Conservation (phyloP, 2,113 vertebrate genomes). For the Prolemur simus region DNA sequence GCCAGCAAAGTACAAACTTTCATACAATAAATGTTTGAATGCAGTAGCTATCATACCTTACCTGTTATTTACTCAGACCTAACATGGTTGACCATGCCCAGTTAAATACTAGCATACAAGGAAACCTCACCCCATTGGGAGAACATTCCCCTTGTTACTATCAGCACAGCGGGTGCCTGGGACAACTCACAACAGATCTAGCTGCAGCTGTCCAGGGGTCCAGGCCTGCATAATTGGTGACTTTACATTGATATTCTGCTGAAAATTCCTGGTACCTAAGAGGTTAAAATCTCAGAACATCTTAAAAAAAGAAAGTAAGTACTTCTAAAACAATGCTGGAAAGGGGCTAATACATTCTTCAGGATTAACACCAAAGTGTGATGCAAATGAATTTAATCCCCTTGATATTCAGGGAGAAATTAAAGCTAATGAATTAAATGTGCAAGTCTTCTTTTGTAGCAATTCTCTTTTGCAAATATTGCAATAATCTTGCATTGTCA, state of each 20-base stretch:
- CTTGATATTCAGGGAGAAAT: conserved; percentile 42
- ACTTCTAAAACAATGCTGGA: conserved; percentile 22
- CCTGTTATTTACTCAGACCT: background rate
- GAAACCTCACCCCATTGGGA: conserved; percentile 22
- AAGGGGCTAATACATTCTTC: conserved; percentile 4
- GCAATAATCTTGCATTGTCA: background rate
- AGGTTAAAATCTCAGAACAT: conserved; percentile 53
- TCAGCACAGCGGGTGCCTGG: conserved; percentile 59
- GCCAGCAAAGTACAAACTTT: background rate
- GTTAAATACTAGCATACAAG: background rate
- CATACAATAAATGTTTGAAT: background rate
- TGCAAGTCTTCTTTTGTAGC: conserved; percentile 11
- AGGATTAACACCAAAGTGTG: conserved; percentile 25
- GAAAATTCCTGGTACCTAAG: conserved; percentile 23
- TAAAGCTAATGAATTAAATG: background rate
- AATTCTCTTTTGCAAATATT: conserved; percentile 1
- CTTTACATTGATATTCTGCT: conserved; percentile 12
- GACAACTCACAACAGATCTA: conserved; percentile 77
- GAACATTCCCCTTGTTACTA: conserved; percentile 51
- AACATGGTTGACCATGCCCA: background rate
- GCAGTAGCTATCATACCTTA: conserved; percentile 21
- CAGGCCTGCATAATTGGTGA: background rate
- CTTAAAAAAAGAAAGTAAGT: conserved; percentile 52
- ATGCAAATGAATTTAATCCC: conserved; percentile 49
- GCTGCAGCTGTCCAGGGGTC: background rate